A percentile compares a stretch with the other conserved stretches of the same genome.
These are phyloP conservation scores for Yponomeuta plumbellus DNA, from an alignment of 2,888 invertebrate genomes.

Conservation along the genomic window DNA sequence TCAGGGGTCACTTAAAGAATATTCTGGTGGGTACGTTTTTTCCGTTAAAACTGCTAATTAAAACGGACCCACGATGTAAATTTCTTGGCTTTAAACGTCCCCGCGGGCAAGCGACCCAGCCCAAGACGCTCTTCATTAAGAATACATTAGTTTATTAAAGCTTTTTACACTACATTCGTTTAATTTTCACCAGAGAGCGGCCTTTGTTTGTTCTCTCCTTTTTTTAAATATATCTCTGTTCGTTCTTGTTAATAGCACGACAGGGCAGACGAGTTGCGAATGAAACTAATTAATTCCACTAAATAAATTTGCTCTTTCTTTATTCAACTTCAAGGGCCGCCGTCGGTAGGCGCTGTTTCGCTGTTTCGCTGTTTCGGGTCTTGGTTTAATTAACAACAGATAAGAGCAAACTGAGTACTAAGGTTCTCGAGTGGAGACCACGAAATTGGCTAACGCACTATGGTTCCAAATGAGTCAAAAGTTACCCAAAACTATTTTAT, in stretches of 20 bases:
- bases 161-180: constrained; percentile 27
- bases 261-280: constrained; percentile 12
- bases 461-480: too few relatives aligned
- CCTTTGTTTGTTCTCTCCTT: constrained; percentile 2
- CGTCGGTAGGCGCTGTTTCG: not conserved
- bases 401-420: not conserved
- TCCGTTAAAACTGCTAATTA: constrained; percentile 40
- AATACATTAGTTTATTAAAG: constrained; percentile 46
- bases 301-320: constrained; percentile 15
- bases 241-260: constrained; percentile 5
- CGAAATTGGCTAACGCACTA: too few relatives aligned
- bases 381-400: constrained; percentile 42
- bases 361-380: constrained; percentile 24
- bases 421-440: too few relatives aligned
- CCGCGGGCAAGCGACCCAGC: constrained; percentile 30
- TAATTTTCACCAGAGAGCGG: constrained; percentile 8
- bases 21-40: constrained; percentile 26
- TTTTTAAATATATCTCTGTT: constrained; percentile 4
- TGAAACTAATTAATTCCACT: constrained; percentile 12
- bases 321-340: constrained; percentile 1
- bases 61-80: constrained; percentile 45
- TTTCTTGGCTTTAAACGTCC: constrained; percentile 46
- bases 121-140: constrained; percentile 39
- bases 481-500: too few relatives aligned
- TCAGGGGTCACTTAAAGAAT: constrained; percentile 8